Evolutionary conservation across 2,888 invertebrate genomes (phyloP).

Genomic region (Tillus elongatus): DNA sequence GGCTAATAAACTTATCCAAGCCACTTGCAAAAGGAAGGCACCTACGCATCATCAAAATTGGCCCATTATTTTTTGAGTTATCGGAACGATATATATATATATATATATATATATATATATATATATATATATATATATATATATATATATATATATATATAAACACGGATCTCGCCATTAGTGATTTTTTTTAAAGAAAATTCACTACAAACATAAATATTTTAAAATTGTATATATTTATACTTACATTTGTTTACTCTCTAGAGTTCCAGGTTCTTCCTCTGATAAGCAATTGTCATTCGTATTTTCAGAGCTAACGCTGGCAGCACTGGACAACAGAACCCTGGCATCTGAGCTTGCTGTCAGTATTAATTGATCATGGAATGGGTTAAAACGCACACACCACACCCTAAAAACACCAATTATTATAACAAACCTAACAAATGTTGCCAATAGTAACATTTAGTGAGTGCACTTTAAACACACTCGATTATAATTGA

Average conservation of each 20-base stretch:
- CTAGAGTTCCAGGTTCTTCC: slow-evolving; percentile 40
- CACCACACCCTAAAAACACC: slow-evolving; percentile 71
- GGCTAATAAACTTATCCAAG: no score
- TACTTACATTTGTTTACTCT: slow-evolving; percentile 45
- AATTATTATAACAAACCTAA: not conserved
- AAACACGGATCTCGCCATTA: no score
- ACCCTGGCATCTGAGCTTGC: slow-evolving; percentile 93
- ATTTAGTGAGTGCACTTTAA: no score
- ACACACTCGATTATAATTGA: no score
- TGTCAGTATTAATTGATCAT: slow-evolving; percentile 89
- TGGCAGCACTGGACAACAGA: slow-evolving; percentile 75
- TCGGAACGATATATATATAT: no score
- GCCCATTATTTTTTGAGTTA: no score
- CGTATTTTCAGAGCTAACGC: slow-evolving; percentile 75
- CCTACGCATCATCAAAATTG: no score
- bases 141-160: no score
- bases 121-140: no score
- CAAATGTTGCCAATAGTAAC: not conserved
- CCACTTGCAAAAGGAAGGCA: no score
- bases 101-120: no score
- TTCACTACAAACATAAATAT: slow-evolving; percentile 11
- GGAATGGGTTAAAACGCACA: slow-evolving; percentile 90
- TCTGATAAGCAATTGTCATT: slow-evolving; percentile 45
- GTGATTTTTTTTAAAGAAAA: slow-evolving; percentile 9
- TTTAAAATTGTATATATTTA: no score